Evolutionary conservation across 1,140 invertebrate genomes (phyloP), one percentile per base, ranked within the genome.

Genomic region (Sinonovacula constricta): DNA sequence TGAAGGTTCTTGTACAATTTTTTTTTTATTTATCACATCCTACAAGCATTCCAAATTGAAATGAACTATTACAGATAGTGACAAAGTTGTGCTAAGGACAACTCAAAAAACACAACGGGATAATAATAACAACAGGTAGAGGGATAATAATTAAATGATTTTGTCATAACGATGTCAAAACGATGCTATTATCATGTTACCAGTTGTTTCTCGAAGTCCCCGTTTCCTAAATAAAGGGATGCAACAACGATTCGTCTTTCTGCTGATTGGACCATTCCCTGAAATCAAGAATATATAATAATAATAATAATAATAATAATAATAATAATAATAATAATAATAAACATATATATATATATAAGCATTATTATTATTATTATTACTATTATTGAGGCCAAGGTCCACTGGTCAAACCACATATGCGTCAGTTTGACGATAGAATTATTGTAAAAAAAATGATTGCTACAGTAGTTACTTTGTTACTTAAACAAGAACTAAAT

Each of bases 151-250:
- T n/a, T n/a, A n/a, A n/a, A n/a, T n/a, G n/a, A n/a, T n/a, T n/a
- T n/a, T n/a, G n/a, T n/a, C n/a, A n/a, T n/a, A n/a, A n/a, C n/a
- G n/a, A n/a, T n/a, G n/a, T n/a, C n/a, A n/a, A n/a, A n/a, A n/a
- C n/a, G n/a, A n/a, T n/a, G n/a, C n/a, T n/a, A n/a, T n/a, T n/a
- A n/a, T n/a, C n/a, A n/a, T n/a, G n/a, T n/a, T n/a, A 95, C 95
- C 86, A 99, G 90, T 72, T 95, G 92, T 69, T 93, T 92, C 91
- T 99, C 98, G 75, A 98, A 90, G 33, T 93, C 87, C 0, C 97
- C 97, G 74, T 94, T 98, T 54, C 98, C 98, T 49, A 99, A 91
- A 90, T 99, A 99, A 5, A 99, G 91, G 59, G 98, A 98, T 1
- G 97, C 95, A 60, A 99, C 90, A 0, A 95, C 94, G 86, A 99